phyloP scores from a whole-genome alignment of 2,113 vertebrate species.

The Oncorhynchus mykiss region DNA sequence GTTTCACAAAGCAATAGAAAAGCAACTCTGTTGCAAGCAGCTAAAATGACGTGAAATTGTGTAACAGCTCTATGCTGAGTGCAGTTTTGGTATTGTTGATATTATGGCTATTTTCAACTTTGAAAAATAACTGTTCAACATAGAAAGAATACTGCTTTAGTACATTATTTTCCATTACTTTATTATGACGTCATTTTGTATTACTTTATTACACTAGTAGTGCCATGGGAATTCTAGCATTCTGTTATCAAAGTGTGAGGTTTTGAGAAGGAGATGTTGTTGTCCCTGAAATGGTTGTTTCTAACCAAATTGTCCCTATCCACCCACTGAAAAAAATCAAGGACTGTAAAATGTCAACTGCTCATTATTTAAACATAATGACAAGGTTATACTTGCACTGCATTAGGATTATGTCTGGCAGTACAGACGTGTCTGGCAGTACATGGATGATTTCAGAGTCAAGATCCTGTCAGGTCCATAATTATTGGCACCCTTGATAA shows the following conservation, averaged over 20 bases:
- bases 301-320: not conserved
- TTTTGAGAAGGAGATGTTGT: not conserved
- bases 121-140: too few relatives aligned
- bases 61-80: not conserved
- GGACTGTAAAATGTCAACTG: conserved; percentile 38
- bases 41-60: too few relatives aligned
- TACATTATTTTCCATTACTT: too few relatives aligned
- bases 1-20: too few relatives aligned
- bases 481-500: too few relatives aligned
- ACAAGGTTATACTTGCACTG: too few relatives aligned
- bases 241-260: not conserved
- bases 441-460: not conserved
- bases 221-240: not conserved
- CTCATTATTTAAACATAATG: conserved; percentile 19
- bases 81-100: not conserved
- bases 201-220: not conserved
- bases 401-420: too few relatives aligned
- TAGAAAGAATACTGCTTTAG: too few relatives aligned
- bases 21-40: too few relatives aligned
- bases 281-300: not conserved
- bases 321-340: not conserved
- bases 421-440: not conserved
- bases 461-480: not conserved
- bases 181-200: too few relatives aligned
- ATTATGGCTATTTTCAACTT: too few relatives aligned